These are phyloP conservation scores for Rhopalosiphum padi DNA, from an alignment of 1,140 invertebrate species.

Conservation along the genomic window DNA sequence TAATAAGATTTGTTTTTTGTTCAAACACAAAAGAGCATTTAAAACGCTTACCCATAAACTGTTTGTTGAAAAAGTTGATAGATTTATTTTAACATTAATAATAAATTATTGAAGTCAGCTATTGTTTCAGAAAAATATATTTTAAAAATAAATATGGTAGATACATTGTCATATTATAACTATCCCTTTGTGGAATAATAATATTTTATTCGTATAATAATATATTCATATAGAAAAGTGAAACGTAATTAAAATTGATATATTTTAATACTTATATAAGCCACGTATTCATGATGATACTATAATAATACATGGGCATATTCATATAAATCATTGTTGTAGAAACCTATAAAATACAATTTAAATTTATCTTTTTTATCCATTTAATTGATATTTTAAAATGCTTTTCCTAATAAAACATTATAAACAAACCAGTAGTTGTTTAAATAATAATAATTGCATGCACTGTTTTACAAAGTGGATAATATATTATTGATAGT, in stretches of 20 bases:
- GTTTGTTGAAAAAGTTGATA: background rate
- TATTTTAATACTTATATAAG: background rate
- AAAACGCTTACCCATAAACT: background rate
- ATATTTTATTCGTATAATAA: background rate
- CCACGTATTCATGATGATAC: background rate
- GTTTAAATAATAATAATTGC: too few relatives aligned
- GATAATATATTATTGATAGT: too few relatives aligned
- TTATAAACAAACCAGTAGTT: too few relatives aligned
- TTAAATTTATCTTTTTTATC: background rate
- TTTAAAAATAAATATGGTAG: background rate
- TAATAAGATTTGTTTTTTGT: conserved; percentile 10
- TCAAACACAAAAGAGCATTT: background rate
- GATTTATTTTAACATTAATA: conserved; percentile 15
- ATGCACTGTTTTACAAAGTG: too few relatives aligned
- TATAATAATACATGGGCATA: background rate
- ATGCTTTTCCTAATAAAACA: too few relatives aligned
- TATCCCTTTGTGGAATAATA: background rate
- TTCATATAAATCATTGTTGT: background rate
- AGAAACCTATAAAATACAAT: background rate
- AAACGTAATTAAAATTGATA: background rate
- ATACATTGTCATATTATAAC: background rate
- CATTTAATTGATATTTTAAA: background rate
- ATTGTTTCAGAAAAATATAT: background rate
- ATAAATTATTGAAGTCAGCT: conserved; percentile 5
- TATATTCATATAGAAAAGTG: background rate